Percentiles rank a stretch among this genome's conserved stretches.
These are phyloP conservation scores for Erebia palarica DNA, from an alignment of 2,888 invertebrate genomes.

Conservation along the genomic window DNA sequence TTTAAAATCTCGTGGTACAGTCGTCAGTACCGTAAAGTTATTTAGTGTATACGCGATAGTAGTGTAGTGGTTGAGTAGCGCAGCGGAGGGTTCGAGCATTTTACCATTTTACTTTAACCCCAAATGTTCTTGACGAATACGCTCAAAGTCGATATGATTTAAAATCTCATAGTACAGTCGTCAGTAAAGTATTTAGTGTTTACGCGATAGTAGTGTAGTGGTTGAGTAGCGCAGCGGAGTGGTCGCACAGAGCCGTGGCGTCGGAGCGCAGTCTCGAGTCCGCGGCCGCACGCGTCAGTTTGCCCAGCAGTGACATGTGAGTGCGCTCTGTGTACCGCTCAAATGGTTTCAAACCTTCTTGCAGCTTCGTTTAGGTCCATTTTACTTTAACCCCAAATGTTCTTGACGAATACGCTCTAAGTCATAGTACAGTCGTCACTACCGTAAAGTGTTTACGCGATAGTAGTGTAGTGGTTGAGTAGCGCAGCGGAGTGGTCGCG, in stretches of 20 bases:
- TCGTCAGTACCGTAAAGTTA: neutral
- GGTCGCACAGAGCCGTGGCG: slow-evolving; percentile 73
- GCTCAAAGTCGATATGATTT: neutral
- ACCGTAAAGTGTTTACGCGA: slow-evolving; percentile 39
- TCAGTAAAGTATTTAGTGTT: neutral
- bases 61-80: slow-evolving; percentile 63
- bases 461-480: slow-evolving; percentile 60
- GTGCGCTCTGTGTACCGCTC: slow-evolving; percentile 95
- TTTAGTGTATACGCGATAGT: slow-evolving; percentile 46
- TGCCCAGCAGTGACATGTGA: slow-evolving; percentile 90
- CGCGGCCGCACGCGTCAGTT: slow-evolving; percentile 89
- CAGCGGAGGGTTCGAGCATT: slow-evolving; percentile 61
- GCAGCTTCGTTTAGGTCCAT: slow-evolving; percentile 81
- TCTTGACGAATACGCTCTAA: too few relatives aligned
- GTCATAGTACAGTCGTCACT: neutral
- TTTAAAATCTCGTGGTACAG: too few relatives aligned
- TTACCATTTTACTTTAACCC: too few relatives aligned
- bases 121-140: too few relatives aligned
- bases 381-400: too few relatives aligned
- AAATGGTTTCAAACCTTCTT: slow-evolving; percentile 97
- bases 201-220: slow-evolving; percentile 59
- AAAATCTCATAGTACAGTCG: neutral
- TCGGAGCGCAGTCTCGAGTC: slow-evolving; percentile 87
- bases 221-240: slow-evolving; percentile 62
- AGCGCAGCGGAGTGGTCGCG: slow-evolving; percentile 65